These are phyloP conservation scores for Cyclura pinguis DNA, from an alignment of 2,797 vertebrate species.

Conservation along the genomic window DNA sequence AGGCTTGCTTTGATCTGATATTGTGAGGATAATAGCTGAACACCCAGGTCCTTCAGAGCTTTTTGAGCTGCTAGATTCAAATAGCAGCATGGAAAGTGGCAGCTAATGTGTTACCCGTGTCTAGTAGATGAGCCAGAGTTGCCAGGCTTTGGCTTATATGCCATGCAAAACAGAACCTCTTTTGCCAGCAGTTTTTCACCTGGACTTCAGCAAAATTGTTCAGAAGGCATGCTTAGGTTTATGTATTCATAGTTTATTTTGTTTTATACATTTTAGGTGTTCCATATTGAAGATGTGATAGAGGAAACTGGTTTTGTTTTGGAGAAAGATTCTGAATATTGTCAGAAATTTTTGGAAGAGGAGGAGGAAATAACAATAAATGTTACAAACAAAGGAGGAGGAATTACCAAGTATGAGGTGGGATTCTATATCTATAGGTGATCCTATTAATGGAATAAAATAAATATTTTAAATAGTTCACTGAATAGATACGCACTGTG, in stretches of 20 bases:
- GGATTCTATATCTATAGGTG: conserved; percentile 24
- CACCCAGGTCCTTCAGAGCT: not conserved
- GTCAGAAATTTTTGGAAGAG: conserved; percentile 94
- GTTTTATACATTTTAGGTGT: conserved; percentile 81
- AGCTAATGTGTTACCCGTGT: not conserved
- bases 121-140: not conserved
- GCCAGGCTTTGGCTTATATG: not conserved
- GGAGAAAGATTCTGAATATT: conserved; percentile 96
- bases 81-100: not conserved
- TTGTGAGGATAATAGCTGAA: not conserved
- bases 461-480: not conserved
- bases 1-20: not conserved
- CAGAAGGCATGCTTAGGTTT: not conserved
- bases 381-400: conserved; percentile 89
- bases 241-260: conserved; percentile 6
- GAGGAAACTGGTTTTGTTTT: conserved; percentile 90
- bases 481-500: no score
- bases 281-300: conserved; percentile 93
- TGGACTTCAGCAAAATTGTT: not conserved
- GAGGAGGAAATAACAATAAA: conserved; percentile 92
- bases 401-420: conserved; percentile 88
- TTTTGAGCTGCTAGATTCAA: not conserved
- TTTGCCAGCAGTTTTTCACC: not conserved
- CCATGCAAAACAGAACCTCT: not conserved
- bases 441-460: not conserved